Conservation (phyloP, 2,888 invertebrate species). For the Lacanobia wlatinum region DNA sequence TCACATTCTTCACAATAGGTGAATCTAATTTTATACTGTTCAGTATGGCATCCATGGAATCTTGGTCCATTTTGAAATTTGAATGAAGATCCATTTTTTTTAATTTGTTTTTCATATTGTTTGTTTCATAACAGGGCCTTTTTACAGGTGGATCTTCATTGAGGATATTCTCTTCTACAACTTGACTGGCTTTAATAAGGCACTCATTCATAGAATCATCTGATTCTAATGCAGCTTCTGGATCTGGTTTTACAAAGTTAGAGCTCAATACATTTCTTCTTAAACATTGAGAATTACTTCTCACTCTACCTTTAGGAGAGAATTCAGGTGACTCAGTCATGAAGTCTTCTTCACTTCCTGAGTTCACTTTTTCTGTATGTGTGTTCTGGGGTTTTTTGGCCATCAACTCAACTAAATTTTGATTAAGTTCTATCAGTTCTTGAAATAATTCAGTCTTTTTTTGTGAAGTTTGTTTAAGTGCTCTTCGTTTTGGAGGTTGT, state of each 20-base stretch:
- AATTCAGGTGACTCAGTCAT: slow-evolving; percentile 80
- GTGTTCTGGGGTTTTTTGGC: slow-evolving; percentile 72
- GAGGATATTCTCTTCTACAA: slow-evolving; percentile 84
- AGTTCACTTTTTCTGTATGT: slow-evolving; percentile 72
- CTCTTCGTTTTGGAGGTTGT: slow-evolving; percentile 78
- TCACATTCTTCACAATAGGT: slow-evolving; percentile 75
- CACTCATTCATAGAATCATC: slow-evolving; percentile 90
- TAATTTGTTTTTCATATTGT: slow-evolving; percentile 59
- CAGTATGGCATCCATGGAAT: slow-evolving; percentile 85
- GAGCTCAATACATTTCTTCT: slow-evolving; percentile 86
- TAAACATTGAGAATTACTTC: slow-evolving; percentile 78
- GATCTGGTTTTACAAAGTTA: slow-evolving; percentile 82
- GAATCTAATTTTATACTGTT: slow-evolving; percentile 83
- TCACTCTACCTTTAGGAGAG: slow-evolving; percentile 82
- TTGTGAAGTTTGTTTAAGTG: slow-evolving; percentile 73
- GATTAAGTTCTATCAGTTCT: slow-evolving; percentile 86
- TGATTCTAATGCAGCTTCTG: slow-evolving; percentile 84
- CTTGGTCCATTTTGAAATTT: slow-evolving; percentile 80
- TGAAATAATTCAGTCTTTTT: slow-evolving; percentile 84
- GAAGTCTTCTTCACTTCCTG: slow-evolving; percentile 85
- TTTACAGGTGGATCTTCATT: slow-evolving; percentile 74
- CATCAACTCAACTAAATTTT: slow-evolving; percentile 83
- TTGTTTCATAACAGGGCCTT: slow-evolving; percentile 68
- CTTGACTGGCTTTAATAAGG: slow-evolving; percentile 86
- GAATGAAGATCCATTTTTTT: slow-evolving; percentile 61